Evolutionary conservation across 2,113 vertebrate genomes (phyloP).

Genomic region (Romanogobio albipinnatus): DNA sequence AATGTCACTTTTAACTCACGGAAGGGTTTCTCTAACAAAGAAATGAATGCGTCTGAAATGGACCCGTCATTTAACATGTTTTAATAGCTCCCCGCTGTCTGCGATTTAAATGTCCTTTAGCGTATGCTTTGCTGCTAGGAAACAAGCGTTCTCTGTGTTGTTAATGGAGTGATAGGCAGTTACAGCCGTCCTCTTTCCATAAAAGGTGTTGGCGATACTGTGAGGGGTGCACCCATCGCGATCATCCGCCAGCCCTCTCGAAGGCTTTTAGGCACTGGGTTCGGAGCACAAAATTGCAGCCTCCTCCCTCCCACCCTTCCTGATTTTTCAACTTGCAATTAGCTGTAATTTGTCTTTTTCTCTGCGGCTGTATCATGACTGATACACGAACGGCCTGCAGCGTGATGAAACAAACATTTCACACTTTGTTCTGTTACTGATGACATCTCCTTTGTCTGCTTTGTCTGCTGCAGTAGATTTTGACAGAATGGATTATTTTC

Average conservation of each 20-base stretch:
- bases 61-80: conserved; percentile 35
- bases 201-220: not conserved
- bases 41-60: conserved; percentile 17
- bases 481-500: conserved; percentile 49
- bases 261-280: conserved; percentile 31
- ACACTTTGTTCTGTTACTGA: conserved; percentile 14
- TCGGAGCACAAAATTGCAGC: conserved; percentile 18
- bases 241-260: not conserved
- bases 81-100: conserved; percentile 37
- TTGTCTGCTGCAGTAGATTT: conserved; percentile 31
- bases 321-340: conserved; percentile 41
- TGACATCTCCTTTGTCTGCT: conserved; percentile 42
- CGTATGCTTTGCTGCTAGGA: conserved; percentile 24
- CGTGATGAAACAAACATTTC: conserved; percentile 40
- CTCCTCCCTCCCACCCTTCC: not conserved
- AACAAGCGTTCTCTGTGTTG: not conserved
- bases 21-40: not conserved
- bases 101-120: conserved; percentile 29
- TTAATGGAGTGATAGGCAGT: conserved; percentile 42
- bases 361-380: not conserved
- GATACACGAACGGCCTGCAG: conserved; percentile 16
- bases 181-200: conserved; percentile 33
- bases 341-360: conserved; percentile 32
- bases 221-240: not conserved
- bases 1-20: conserved; percentile 7